Evolutionary conservation across 1,140 invertebrate genomes (phyloP), one percentile per base, ranked within the genome.

Genomic region (Argopecten irradians): DNA sequence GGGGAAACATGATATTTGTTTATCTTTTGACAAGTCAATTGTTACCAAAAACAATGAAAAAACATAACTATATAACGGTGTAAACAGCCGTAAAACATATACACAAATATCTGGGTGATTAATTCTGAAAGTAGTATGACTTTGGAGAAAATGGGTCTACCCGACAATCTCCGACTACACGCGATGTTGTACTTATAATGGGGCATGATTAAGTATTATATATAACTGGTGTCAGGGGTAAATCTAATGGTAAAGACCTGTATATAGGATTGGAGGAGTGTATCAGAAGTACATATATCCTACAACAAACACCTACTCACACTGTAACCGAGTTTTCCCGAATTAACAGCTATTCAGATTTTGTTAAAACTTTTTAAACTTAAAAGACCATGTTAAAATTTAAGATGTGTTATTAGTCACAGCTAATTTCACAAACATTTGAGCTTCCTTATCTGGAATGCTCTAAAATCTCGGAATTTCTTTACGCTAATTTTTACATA

Each of bases 41-140:
- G 55, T 71, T 71, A 71, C 55, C 55, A 71, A 71, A 71, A 71
- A 71, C 55, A 71, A 71, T 71, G 55, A 71, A 71, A n/a, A 71
- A 71, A 71, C 55, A 28, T 71, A 71, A 71, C 55, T 71, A 5
- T 71, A 71, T 71, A 71, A 71, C 55, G 55, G 55, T 71, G 55
- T 28, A 71, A 71, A n/a, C 55, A 71, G 55, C 55, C 55, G 28
- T 71, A 71, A 71, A 71, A n/a, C 55, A 71, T 28, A n/a, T n/a
- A 71, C 55, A 71, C 55, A 8, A 71, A 71, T 71, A 71, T 71
- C 22, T 71, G 55, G 55, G 55, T 71, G 55, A 71, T 71, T 71
- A 71, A 71, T 71, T 71, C 22, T 71, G 55, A 71, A 71, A 71
- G 55, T 71, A 11, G 55, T 28, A 71, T 71, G 55, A 71, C 55